phyloP scores from a whole-genome alignment of 1,140 invertebrate genomes.

The Microplitis mediator region DNA sequence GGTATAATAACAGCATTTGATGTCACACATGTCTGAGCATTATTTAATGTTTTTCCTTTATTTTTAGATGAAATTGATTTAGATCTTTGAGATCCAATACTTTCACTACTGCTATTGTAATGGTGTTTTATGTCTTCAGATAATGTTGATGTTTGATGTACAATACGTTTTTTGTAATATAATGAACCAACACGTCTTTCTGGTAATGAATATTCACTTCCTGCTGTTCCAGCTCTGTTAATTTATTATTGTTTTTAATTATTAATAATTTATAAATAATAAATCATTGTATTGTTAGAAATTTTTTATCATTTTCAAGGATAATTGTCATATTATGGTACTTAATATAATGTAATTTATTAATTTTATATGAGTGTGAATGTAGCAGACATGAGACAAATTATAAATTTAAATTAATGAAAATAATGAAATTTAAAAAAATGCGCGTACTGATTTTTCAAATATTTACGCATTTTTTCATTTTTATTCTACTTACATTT shows the following conservation, averaged over 20 bases:
- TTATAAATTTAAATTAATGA: no score
- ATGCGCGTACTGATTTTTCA: no score
- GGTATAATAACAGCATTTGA: constrained; percentile 55
- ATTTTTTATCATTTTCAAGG: no score
- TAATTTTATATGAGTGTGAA: no score
- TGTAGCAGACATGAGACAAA: no score
- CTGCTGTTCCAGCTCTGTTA: constrained; percentile 66
- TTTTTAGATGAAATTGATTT: constrained; percentile 52
- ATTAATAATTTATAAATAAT: background rate
- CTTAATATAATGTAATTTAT: no score
- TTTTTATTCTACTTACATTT: no score
- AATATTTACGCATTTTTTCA: no score
- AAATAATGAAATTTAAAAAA: no score
- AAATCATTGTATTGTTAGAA: background rate
- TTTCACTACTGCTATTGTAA: constrained; percentile 77
- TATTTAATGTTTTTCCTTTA: constrained; percentile 52
- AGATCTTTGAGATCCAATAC: constrained; percentile 64
- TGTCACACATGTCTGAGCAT: constrained; percentile 40
- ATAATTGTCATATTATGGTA: no score
- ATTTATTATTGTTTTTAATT: constrained; percentile 1
- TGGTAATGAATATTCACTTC: constrained; percentile 65
- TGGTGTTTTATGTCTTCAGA: constrained; percentile 66
- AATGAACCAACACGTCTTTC: constrained; percentile 64
- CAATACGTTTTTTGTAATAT: constrained; percentile 61
- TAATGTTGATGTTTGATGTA: constrained; percentile 63